phyloP scores from a whole-genome alignment of 2,888 invertebrate genomes.

The Cryptocephalus primarius region DNA sequence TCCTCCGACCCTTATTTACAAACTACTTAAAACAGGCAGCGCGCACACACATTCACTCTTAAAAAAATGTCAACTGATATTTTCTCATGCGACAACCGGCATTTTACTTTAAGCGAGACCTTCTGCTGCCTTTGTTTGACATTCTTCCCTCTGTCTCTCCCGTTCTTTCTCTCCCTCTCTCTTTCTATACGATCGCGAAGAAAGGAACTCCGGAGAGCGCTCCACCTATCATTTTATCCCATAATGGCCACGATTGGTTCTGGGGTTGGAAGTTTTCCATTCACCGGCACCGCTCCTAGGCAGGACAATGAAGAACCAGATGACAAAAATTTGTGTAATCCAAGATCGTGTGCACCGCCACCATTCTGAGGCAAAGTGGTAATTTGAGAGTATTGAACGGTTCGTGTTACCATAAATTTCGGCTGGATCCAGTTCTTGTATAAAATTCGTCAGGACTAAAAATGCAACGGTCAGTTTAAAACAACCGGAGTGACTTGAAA shows the following conservation, averaged over 20 bases:
- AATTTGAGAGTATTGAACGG: too few relatives aligned
- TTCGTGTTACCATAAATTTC: too few relatives aligned
- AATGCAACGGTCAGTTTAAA: too few relatives aligned
- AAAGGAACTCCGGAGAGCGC: neutral
- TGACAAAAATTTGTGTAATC: neutral
- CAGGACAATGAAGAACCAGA: neutral
- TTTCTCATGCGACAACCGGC: conserved; percentile 12
- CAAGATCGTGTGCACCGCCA: neutral
- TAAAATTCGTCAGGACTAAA: too few relatives aligned
- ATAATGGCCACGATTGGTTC: neutral
- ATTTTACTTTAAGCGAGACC: conserved; percentile 14
- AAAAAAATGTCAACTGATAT: conserved; percentile 22
- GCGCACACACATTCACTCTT: neutral
- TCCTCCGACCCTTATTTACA: conserved; percentile 1
- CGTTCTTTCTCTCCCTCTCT: neutral
- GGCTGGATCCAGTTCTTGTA: too few relatives aligned
- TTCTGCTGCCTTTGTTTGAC: too few relatives aligned
- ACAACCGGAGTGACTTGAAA: too few relatives aligned
- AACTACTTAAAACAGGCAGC: conserved; percentile 1
- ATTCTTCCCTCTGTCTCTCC: conserved; percentile 4
- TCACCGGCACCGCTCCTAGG: neutral
- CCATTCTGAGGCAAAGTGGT: too few relatives aligned
- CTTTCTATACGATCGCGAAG: neutral
- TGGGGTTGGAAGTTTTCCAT: neutral
- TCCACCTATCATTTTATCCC: neutral